Evolutionary conservation across 2,797 vertebrate genomes (phyloP), one percentile per base, ranked within the genome.

Genomic region (Microchirus variegatus): DNA sequence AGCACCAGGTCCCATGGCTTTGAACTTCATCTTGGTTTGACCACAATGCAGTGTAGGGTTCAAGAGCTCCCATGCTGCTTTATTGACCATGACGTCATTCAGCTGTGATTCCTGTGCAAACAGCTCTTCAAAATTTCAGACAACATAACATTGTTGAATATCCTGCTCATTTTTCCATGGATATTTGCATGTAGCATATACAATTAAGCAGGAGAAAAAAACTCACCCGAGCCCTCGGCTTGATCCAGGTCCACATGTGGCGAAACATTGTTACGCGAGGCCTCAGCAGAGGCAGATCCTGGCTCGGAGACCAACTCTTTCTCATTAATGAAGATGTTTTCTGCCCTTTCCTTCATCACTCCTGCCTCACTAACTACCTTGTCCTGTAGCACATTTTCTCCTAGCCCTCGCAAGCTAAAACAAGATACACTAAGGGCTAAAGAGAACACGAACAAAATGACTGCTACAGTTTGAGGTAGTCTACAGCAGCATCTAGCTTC

Each of bases 1-100:
- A 67, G 75, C 67, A 60, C 56, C 35, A 9, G 16, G 57, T 51
- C 76, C 84, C 15, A 42, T 48, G 17, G 55, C 67, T 58, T 46
- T 71, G 1, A 88, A 12, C 10, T 5, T 76, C 76, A 87, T 82
- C 36, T 63, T 16, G 2, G 61, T 19, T 8, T 12, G 13, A 8
- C 70, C 71, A 59, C 84, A 90, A 4, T 66, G 44, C 49, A 88
- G 49, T 3, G 56, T 70, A 40, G 38, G 10, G 2, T 65, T 70
- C 48, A 80, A 37, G 4, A 9, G n/a, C 1, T 16, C 55, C 80
- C 65, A 81, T 66, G 36, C 54, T 35, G 31, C 58, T 59, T 74
- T 55, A 2, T 17, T 31, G 3, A 17, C 9, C 8, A 14, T 1
- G 6, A 1, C 11, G 1, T 53, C 47, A 15, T 36, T 35, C n/a